Evolutionary conservation across 2,888 invertebrate species (phyloP), one percentile per base, ranked within the genome.

Genomic region (Diaphora mendica): DNA sequence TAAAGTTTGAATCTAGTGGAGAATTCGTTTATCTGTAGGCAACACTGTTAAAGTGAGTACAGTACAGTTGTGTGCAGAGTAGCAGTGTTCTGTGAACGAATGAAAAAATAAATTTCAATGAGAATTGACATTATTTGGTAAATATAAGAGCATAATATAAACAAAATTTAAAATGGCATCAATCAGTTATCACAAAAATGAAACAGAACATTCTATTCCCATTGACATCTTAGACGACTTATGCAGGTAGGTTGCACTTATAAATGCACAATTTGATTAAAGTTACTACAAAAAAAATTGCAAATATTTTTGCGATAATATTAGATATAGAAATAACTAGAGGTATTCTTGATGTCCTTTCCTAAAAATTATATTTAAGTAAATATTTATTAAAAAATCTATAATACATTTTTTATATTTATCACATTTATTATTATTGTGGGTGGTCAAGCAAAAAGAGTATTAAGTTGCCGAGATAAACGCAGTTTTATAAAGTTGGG

Each of bases 151-250:
- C 68, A 71, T 79, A 75, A 76, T 71, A 39, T 64, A 75, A 76
- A 71, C 35, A 71, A 77, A 70, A 75, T 65, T 42, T 78, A 87
- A 77, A 64, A 93, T 94, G 94, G 90, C 88, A 76, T 90, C 91
- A 70, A 88, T 85, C 39, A 83, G 87, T 72, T 88, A 86, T 78
- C 89, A 85, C 84, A 84, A 87, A 67, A 86, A 89, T 82, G 89
- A 90, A 73, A 86, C 86, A 92, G 97, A 92, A 87, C 97, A 97
- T 92, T 96, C 97, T 85, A 97, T 99, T 92, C 98, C 99, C 79
- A 96, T 97, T 85, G 98, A 98, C 93, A 98, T 99, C 90, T 96
- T 99, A 84, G 98, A 98, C 91, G 99, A 99, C 96, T 96, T 99
- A 84, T 97, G 98, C 96, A 98, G 97, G 96, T 96, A 89, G 72